Evolutionary conservation across 2,113 vertebrate genomes (phyloP), one percentile per base, ranked within the genome.

Genomic region (Pogonocichla stellata): DNA sequence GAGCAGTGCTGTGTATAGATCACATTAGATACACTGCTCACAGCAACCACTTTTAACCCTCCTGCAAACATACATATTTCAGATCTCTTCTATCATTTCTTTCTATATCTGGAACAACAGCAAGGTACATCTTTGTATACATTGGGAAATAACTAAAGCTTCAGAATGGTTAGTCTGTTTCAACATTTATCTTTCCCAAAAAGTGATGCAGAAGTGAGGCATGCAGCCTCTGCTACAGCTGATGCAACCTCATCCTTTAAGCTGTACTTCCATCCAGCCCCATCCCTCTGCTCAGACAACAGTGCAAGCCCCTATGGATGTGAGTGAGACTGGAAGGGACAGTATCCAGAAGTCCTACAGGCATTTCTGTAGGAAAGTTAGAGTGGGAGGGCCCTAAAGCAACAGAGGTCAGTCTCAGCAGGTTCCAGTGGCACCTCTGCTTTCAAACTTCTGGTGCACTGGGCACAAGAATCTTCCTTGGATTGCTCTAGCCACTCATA

Each of bases 301-400:
- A 45, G 6, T 8, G 14, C 34, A 28, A 73, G 51, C 16, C 50
- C 42, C 38, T 31, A 1, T 1, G 18, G 61, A 29, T 22, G 33
- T 2, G 26, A 62, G 22, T 0, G 1, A 42, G 36, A 25, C 40
- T 56, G 43, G 29, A 23, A 2, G 1, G 38, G 34, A 36, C 24
- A 51, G 29, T 3, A 14, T 11, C 34, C 28, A 51, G 28, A 18
- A 75, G 40, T n/a, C 40, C 66, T 29, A 3, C 16, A 7, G 62
- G 43, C n/a, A 50, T 43, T 34, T 29, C 60, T 79, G 60, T 14
- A 9, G 75, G 38, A 24, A 19, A 34, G 31, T 14, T 6, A 12
- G 3, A 48, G 31, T 19, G 56, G 48, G 10, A 42, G 28, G 25
- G 43, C 29, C 57, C 50, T 36, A 12, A 34, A 54, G 22, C 53